Conservation (phyloP, 2,113 vertebrate genomes). For the Nothobranchius furzeri region DNA sequence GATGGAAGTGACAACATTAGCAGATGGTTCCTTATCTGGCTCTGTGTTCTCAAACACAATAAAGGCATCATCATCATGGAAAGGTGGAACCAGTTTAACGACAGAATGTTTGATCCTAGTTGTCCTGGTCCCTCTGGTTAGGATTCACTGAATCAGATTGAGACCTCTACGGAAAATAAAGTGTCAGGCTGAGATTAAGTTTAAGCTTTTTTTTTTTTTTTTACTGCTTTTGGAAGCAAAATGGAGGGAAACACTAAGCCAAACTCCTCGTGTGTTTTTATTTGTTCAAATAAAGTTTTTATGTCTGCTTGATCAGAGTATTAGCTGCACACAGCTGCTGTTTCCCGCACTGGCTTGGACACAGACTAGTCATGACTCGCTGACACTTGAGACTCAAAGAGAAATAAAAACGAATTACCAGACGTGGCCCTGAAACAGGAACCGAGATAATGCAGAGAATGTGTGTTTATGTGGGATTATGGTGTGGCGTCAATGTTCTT, state of each 20-base stretch:
- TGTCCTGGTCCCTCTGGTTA: conserved; percentile 18
- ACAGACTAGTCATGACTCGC: conserved; percentile 11
- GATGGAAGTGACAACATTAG: conserved; percentile 4
- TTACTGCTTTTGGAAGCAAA: too few relatives aligned
- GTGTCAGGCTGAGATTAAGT: too few relatives aligned
- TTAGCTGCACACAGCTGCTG: conserved; percentile 40
- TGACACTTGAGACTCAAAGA: conserved; percentile 36
- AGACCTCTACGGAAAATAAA: not conserved
- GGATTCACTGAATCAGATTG: not conserved
- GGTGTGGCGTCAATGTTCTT: not conserved
- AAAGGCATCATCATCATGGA: conserved; percentile 39
- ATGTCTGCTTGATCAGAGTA: not conserved
- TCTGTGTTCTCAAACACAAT: conserved; percentile 61
- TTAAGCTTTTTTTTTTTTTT: too few relatives aligned
- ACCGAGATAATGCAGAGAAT: not conserved
- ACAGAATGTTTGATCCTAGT: conserved; percentile 28
- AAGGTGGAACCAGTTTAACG: conserved; percentile 50
- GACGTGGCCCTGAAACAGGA: conserved; percentile 13
- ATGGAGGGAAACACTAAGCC: too few relatives aligned
- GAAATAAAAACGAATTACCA: conserved; percentile 37
- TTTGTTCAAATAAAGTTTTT: too few relatives aligned
- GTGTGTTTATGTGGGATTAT: not conserved
- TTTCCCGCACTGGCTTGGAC: conserved; percentile 14
- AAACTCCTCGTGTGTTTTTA: too few relatives aligned
- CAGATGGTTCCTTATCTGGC: conserved; percentile 62